Evolutionary conservation across 2,797 vertebrate species (phyloP).

Genomic region (Tenualosa thibaudeaui): DNA sequence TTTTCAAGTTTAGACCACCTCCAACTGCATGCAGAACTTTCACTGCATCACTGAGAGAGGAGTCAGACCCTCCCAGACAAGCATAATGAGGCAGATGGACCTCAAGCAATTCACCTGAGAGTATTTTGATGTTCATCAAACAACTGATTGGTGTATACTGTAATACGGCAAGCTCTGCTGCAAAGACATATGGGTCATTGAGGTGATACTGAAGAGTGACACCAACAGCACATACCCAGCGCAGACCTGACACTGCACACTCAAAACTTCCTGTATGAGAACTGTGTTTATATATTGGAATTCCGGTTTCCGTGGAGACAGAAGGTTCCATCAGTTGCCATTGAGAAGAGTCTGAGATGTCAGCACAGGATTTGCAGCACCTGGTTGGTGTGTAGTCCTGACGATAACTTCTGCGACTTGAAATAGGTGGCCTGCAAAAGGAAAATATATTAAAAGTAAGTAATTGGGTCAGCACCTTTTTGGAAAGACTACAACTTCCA

Average conservation of each 20-base stretch:
- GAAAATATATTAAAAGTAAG: too few species aligned
- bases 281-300: not conserved
- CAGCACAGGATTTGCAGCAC: not conserved
- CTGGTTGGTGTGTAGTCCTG: not conserved
- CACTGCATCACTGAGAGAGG: not conserved
- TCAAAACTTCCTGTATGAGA: not conserved
- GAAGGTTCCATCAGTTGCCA: not conserved
- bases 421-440: not conserved
- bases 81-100: slow-evolving; percentile 11
- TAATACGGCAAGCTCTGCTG: not conserved
- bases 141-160: not conserved
- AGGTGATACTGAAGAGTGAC: not conserved
- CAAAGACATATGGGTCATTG: not conserved
- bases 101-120: not conserved
- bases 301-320: not conserved
- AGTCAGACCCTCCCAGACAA: not conserved
- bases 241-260: not conserved
- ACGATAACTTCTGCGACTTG: not conserved
- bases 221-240: not conserved
- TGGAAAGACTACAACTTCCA: too few species aligned
- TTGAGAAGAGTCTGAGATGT: not conserved
- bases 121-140: not conserved
- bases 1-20: not conserved
- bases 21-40: not conserved
- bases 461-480: too few species aligned